Conservation (phyloP, 2,797 vertebrate genomes). For the Lutra lutra region DNA sequence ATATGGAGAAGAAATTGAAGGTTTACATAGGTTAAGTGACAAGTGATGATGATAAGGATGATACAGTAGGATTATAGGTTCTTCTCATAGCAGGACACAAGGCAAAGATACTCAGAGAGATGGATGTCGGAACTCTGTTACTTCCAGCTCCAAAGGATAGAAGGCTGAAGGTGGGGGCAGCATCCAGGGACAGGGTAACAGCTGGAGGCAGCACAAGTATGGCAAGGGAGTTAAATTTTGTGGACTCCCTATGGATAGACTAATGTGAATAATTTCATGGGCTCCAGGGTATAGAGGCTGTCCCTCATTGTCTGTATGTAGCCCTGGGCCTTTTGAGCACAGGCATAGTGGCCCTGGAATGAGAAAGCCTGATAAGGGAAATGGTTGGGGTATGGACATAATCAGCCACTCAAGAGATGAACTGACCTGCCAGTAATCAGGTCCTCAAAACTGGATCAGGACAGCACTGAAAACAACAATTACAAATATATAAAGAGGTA, state of each 20-base stretch:
- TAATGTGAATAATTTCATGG: not conserved
- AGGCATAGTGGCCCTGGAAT: too few relatives aligned
- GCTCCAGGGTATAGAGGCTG: not conserved
- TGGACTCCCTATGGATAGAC: not conserved
- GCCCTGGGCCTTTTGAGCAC: not conserved
- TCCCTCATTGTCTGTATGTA: not conserved
- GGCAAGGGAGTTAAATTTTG: not conserved
- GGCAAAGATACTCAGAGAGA: not conserved
- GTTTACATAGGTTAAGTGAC: not conserved
- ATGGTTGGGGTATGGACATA: not conserved
- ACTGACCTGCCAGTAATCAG: not conserved
- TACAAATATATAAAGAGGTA: not conserved
- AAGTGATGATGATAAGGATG: not conserved
- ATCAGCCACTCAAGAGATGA: not conserved
- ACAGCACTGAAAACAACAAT: not conserved
- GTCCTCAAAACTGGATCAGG: not conserved
- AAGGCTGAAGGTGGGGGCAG: accelerated
- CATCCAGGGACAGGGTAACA: not conserved
- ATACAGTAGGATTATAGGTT: not conserved
- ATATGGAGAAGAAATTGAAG: not conserved
- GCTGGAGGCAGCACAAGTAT: not conserved
- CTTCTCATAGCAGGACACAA: not conserved
- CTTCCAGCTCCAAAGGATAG: not conserved
- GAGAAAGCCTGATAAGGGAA: not conserved
- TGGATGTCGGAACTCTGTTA: not conserved